Base-by-base conservation (phyloP, 2,888 invertebrate genomes). In the Mythimna ferrago region DNA sequence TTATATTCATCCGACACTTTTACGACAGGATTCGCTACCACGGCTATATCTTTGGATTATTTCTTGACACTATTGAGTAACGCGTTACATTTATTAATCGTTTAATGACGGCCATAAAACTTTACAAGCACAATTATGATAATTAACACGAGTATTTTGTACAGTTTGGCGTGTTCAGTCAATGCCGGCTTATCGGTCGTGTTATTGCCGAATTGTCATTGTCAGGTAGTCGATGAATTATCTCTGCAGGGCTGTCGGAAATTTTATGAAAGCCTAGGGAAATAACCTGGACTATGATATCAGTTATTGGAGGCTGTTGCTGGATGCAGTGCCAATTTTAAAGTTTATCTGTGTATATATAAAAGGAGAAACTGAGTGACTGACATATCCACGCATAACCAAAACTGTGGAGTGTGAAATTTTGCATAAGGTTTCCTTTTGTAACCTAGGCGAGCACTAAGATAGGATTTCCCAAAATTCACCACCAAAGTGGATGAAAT, bases 101-200 rank as follows among this genome's bases (percentile, higher is more conserved):
- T 61, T 65, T 53, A 71, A 61, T 48, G 35, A 44, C 6, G 19
- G 53, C 38, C 19, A 41, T 70, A 71, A 68, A 71, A 63, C 32
- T 53, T 63, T 32, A 60, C 19, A 67, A 53, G 60, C 38, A 3
- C 21, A 19, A 64, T 67, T 58, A 77, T 58, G 51, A 66, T 67
- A 68, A 71, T 71, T 53, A 48, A 51, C 78, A 77, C 65, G 53
- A 21, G 26, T 19, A 19, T 41, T 58, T 21, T 80, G 63, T 56
- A 35, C 35, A 65, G 71, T 77, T 76, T 32, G 51, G 62, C 65
- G 66, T 77, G 78, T 53, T 65, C 51, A 56, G 72, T 79, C 83
- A 79, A 71, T 67, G 72, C 26, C 66, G 53, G 58, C 79, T 81
- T 79, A 81, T 79, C 83, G 60, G 75, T 68, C 53, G 54, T 65